These are phyloP conservation scores for Parascotia fuliginaria DNA, from an alignment of 2,888 invertebrate genomes.

Conservation along the genomic window DNA sequence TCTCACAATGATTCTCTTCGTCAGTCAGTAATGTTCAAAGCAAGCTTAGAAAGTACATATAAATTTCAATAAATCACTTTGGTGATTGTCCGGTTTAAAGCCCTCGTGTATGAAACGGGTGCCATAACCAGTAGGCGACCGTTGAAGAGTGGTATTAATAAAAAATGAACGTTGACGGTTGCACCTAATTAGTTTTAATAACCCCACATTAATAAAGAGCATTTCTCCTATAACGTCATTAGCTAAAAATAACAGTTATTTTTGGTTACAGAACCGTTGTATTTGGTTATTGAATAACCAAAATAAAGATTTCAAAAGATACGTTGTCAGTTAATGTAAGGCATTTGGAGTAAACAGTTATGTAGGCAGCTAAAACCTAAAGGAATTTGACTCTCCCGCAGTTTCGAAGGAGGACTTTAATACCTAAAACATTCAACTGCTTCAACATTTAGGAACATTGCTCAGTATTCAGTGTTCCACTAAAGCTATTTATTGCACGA, in stretches of 20 bases:
- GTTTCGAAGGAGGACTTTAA: constrained; percentile 6
- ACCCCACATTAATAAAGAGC: neutral
- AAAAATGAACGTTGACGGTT: neutral
- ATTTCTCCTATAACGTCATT: neutral
- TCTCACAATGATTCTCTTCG: too few species aligned
- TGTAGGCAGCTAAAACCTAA: constrained; percentile 2
- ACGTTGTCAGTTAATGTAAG: neutral
- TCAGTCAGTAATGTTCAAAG: too few species aligned
- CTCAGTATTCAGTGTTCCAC: too few species aligned
- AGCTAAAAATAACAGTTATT: constrained; percentile 2
- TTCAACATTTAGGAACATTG: constrained; percentile 2
- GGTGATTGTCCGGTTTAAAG: too few species aligned
- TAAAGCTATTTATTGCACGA: too few species aligned
- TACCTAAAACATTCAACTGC: constrained; percentile 6
- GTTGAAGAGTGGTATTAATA: neutral
- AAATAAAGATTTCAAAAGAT: neutral
- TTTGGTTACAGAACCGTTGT: neutral
- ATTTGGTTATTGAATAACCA: neutral
- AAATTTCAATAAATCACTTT: too few species aligned
- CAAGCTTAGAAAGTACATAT: too few species aligned
- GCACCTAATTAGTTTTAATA: neutral
- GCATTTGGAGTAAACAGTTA: neutral
- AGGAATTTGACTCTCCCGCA: constrained; percentile 6
- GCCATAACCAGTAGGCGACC: too few species aligned
- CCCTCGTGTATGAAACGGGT: too few species aligned